A percentile compares a stretch with the other conserved stretches of the same genome.
Conservation (phyloP, 2,888 invertebrate species). For the Ischnus inquisitorius region DNA sequence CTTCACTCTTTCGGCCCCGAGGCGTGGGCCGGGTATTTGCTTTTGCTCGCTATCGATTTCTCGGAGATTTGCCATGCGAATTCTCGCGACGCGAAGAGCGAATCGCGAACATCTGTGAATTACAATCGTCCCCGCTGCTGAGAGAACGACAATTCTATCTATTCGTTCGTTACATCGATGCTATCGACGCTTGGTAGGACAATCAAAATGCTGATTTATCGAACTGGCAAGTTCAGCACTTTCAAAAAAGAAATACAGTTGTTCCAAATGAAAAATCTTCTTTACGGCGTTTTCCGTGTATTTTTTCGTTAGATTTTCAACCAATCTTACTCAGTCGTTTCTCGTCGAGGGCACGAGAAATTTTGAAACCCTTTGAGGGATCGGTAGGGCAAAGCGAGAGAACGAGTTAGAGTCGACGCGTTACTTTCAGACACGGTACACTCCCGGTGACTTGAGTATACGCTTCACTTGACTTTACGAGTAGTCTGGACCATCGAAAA, state of each 20-base stretch:
- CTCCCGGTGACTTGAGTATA: not conserved
- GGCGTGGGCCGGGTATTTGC: not conserved
- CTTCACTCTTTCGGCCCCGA: not conserved
- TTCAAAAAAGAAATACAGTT: not conserved
- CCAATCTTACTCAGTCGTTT: constrained; percentile 49
- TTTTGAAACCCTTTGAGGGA: constrained; percentile 58
- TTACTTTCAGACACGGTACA: constrained; percentile 27
- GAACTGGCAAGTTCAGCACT: not conserved
- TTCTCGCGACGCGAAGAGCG: not conserved
- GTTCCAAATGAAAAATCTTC: not conserved
- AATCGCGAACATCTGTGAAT: not conserved
- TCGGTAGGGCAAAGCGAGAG: constrained; percentile 50
- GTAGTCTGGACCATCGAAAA: constrained; percentile 58
- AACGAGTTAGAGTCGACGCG: constrained; percentile 25
- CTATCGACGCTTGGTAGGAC: no score
- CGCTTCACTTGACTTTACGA: constrained; percentile 59
- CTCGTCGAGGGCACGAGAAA: constrained; percentile 58
- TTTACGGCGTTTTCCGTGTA: no score
- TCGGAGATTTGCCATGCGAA: not conserved
- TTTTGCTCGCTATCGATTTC: constrained; percentile 11
- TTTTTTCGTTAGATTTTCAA: constrained; percentile 20
- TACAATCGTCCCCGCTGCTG: no score
- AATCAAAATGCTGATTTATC: not conserved
- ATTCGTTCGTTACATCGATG: no score
- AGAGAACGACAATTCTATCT: no score